These are phyloP conservation scores for Perognathus longimembris DNA, from an alignment of 2,113 vertebrate genomes.

Conservation along the genomic window DNA sequence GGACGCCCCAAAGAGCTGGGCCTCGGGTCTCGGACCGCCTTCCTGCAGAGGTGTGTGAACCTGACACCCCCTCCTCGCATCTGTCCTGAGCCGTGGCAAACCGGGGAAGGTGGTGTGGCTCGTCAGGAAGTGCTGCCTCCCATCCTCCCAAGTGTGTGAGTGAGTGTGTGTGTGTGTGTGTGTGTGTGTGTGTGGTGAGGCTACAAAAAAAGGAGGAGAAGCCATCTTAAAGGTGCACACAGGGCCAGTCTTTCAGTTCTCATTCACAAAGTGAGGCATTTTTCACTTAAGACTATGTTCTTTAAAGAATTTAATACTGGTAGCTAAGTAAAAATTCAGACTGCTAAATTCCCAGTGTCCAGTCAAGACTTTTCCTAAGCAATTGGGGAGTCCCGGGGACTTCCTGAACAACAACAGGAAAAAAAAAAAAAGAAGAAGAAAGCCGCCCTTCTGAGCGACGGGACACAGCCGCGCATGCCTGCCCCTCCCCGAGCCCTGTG, in stretches of 20 bases:
- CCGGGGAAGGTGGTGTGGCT: too few relatives aligned
- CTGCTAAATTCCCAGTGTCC: neutral
- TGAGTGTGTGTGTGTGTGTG: too few relatives aligned
- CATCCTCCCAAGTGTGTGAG: too few relatives aligned
- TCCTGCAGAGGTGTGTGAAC: neutral
- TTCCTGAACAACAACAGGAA: neutral
- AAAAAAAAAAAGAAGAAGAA: too few relatives aligned
- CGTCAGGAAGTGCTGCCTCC: too few relatives aligned
- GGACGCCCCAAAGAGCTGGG: too few relatives aligned
- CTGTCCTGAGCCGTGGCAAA: neutral
- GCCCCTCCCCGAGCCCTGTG: neutral
- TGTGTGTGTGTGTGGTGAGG: too few relatives aligned
- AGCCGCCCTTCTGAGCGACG: neutral
- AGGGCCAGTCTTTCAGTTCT: neutral
- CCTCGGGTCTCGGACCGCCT: too few relatives aligned
- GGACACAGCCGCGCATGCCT: rapidly evolving
- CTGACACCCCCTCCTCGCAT: neutral
- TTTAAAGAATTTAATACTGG: neutral
- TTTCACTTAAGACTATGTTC: neutral
- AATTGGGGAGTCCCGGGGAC: neutral
- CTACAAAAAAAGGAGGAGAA: too few relatives aligned
- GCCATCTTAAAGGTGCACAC: neutral
- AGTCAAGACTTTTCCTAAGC: neutral
- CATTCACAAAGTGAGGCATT: neutral
- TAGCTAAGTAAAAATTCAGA: neutral